phyloP scores from a whole-genome alignment of 1,140 invertebrate species.

The Aphelenchoides besseyi region DNA sequence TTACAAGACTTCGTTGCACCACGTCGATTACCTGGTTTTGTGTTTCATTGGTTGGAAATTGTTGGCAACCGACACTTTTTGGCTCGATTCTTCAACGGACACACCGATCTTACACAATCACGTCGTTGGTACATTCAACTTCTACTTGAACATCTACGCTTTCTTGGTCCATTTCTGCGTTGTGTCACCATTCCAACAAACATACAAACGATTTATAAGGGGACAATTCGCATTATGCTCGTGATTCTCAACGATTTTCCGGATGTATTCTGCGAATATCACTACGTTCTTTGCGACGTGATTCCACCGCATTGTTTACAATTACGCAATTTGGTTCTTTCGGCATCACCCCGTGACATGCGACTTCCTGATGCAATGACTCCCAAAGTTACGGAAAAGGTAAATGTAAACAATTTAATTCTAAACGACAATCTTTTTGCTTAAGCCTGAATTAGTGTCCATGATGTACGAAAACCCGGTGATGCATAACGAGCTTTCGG shows the following conservation, averaged over 20 bases:
- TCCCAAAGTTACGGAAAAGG: conserved; percentile 70
- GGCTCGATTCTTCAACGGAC: conserved; percentile 80
- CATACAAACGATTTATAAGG: conserved; percentile 88
- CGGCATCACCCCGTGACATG: conserved; percentile 96
- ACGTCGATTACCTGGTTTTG: conserved; percentile 91
- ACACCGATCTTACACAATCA: conserved; percentile 59
- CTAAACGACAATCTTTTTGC: conserved; percentile 19
- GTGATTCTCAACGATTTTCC: conserved; percentile 97
- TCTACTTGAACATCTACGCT: conserved; percentile 90
- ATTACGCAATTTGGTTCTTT: conserved; percentile 94
- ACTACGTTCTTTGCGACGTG: conserved; percentile 98
- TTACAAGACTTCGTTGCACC: conserved; percentile 70
- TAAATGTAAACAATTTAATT: conserved; percentile 7
- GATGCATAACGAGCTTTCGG: conserved; percentile 76
- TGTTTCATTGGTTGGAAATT: conserved; percentile 95
- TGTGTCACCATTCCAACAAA: conserved; percentile 92
- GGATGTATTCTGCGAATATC: conserved; percentile 96
- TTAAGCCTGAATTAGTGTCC: conserved; percentile 89
- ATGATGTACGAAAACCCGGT: conserved; percentile 78
- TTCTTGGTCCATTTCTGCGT: conserved; percentile 88
- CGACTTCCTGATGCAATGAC: conserved; percentile 94
- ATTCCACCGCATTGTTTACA: conserved; percentile 98
- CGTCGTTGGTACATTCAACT: conserved; percentile 74
- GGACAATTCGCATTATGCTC: conserved; percentile 87
- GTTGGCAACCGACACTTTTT: conserved; percentile 91